Evolutionary conservation across 2,113 vertebrate genomes (phyloP).

Genomic region (Calyptommatus sinebrachiatus): DNA sequence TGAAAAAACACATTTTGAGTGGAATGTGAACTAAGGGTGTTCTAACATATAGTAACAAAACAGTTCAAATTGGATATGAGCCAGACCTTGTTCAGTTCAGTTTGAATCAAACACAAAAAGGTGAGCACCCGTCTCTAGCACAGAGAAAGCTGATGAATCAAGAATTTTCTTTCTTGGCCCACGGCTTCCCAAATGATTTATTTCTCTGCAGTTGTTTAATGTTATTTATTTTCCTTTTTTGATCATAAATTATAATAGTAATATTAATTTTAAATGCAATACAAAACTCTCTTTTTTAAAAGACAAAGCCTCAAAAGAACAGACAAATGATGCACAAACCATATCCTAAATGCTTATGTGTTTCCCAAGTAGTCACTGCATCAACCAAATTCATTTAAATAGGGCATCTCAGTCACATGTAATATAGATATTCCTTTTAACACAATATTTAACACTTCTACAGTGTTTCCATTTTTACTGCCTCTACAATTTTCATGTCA

Average conservation of each 20-base stretch:
- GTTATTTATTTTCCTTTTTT: no score
- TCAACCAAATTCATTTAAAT: slow-evolving; percentile 7
- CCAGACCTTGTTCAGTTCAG: no score
- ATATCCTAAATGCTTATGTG: not conserved
- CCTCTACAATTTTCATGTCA: not conserved
- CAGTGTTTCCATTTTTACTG: slow-evolving; percentile 23
- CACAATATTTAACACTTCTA: slow-evolving; percentile 1
- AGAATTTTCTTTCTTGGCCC: not conserved
- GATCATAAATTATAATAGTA: not conserved
- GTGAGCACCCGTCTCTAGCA: no score
- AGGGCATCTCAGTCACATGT: not conserved
- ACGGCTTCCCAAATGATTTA: no score
- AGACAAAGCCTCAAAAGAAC: not conserved
- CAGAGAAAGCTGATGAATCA: not conserved
- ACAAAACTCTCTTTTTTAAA: not conserved
- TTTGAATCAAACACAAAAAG: no score
- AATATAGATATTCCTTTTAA: slow-evolving; percentile 1
- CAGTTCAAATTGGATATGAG: no score
- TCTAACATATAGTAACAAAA: no score
- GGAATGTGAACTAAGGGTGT: no score
- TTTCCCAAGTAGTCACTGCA: not conserved
- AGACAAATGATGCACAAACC: not conserved
- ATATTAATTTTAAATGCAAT: not conserved
- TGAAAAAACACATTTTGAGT: no score
- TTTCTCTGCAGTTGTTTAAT: not conserved